Evolutionary conservation across 2,113 vertebrate species (phyloP), one percentile per base, ranked within the genome.

Genomic region (Clinocottus analis): DNA sequence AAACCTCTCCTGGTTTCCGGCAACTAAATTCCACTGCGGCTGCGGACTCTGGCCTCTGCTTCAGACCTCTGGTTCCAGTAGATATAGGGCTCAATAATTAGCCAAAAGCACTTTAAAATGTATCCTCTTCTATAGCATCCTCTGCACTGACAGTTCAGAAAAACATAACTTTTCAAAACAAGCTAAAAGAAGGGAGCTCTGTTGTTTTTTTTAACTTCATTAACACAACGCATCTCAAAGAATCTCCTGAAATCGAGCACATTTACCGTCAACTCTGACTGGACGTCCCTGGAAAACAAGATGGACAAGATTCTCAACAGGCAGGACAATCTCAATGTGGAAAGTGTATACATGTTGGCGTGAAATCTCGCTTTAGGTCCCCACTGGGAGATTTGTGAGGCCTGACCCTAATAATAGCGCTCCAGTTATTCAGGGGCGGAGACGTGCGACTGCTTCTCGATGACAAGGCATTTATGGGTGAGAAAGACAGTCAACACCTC

Each of bases 381-480:
- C 72, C 64, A 68, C 49, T 72, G 79, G 41, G 68, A 81, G 47
- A 56, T 80, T 72, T 74, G 66, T 56, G 65, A 72, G 56, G 56
- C 23, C 47, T 73, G 67, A 73, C 74, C 66, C 47, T 81, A 35
- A 69, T 71, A 80, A 68, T 29, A 70, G 45, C 45, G 23, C 45
- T 61, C 56, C 35, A 53, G 71, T 78, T 78, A 79, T 68, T 79
- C 14, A 71, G 21, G 27, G 66, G 12, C 56, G 72, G 53, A 84
- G 55, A 79, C 79, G 61, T 80, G 73, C 84, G 65, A 82, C 77
- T 79, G 68, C 82, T 29, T 31, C 45, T 21, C 0, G 82, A 78
- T 85, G 75, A 83, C 71, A 75, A 78, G 56, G 47, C 55, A 71
- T 81, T 89, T 88, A 85, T 60, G 72, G 74, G 84, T 84, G 80